Evolutionary conservation across 2,888 invertebrate species (phyloP).

Genomic region (Sphaeridia pumilis): DNA sequence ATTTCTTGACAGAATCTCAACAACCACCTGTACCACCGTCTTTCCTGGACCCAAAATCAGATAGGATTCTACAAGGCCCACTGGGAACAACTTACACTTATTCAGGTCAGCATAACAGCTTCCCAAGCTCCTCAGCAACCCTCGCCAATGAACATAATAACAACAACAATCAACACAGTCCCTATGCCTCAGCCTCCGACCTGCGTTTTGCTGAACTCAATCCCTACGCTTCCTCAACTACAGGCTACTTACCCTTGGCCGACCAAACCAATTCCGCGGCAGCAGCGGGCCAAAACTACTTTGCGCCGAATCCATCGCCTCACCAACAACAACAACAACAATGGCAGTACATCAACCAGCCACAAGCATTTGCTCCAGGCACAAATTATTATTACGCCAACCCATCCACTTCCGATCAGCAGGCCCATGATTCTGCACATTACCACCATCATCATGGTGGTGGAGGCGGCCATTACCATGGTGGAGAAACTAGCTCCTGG

Average conservation of each 20-base stretch:
- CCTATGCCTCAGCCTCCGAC: constrained; percentile 7
- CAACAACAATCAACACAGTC: neutral
- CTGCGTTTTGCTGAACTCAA: neutral
- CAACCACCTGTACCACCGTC: neutral
- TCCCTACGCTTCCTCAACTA: neutral
- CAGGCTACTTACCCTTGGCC: neutral
- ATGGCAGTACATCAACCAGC: neutral
- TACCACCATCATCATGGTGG: constrained; percentile 2
- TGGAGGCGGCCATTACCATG: neutral
- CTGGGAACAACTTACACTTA: neutral
- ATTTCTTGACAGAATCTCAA: neutral
- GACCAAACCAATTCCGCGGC: constrained; percentile 5
- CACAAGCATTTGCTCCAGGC: neutral
- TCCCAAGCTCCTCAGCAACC: neutral
- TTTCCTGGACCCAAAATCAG: constrained; percentile 8
- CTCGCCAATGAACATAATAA: neutral
- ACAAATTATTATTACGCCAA: constrained; percentile 3
- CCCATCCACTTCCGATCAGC: neutral
- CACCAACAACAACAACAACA: neutral
- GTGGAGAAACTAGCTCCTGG: constrained; percentile 19
- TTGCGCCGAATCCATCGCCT: neutral
- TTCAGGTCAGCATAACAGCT: too few relatives aligned
- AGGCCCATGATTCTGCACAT: neutral
- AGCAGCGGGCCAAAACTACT: constrained; percentile 6
- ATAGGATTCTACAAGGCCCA: constrained; percentile 5